phyloP scores from a whole-genome alignment of 2,888 invertebrate species.

The Tuberolachnus salignus region DNA sequence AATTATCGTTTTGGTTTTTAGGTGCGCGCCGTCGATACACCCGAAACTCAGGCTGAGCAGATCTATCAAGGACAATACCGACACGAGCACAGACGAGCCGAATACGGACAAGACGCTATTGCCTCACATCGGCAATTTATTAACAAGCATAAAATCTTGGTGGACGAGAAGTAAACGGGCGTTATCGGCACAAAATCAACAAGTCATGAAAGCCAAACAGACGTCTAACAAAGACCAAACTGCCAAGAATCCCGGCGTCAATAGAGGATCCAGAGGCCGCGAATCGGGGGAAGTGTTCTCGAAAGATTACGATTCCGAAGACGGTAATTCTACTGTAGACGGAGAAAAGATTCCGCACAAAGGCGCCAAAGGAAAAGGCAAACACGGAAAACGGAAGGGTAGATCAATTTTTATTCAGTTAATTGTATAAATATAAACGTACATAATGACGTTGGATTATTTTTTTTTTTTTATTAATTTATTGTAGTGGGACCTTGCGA shows the following conservation, averaged over 20 bases:
- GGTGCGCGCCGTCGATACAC: slow-evolving; percentile 84
- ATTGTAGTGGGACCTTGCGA: slow-evolving; percentile 69
- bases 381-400: slow-evolving; percentile 58
- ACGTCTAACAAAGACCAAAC: slow-evolving; percentile 57
- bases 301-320: slow-evolving; percentile 56
- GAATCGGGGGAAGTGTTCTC: slow-evolving; percentile 40
- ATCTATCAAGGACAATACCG: slow-evolving; percentile 57
- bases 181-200: slow-evolving; percentile 60
- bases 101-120: slow-evolving; percentile 45
- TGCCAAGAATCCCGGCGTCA: slow-evolving; percentile 53
- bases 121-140: slow-evolving; percentile 36
- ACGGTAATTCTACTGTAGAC: slow-evolving; percentile 28
- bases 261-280: slow-evolving; percentile 57
- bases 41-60: slow-evolving; percentile 84
- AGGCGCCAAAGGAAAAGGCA: slow-evolving; percentile 55
- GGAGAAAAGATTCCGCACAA: slow-evolving; percentile 30
- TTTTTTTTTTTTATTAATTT: slow-evolving; percentile 16
- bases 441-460: background rate
- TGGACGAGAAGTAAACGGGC: slow-evolving; percentile 59
- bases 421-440: background rate
- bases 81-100: background rate
- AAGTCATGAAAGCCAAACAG: slow-evolving; percentile 58
- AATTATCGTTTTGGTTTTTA: slow-evolving; percentile 61
- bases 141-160: slow-evolving; percentile 42
- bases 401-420: background rate